These are phyloP conservation scores for Acanthisitta chloris DNA, from an alignment of 2,113 vertebrate species.

Conservation along the genomic window DNA sequence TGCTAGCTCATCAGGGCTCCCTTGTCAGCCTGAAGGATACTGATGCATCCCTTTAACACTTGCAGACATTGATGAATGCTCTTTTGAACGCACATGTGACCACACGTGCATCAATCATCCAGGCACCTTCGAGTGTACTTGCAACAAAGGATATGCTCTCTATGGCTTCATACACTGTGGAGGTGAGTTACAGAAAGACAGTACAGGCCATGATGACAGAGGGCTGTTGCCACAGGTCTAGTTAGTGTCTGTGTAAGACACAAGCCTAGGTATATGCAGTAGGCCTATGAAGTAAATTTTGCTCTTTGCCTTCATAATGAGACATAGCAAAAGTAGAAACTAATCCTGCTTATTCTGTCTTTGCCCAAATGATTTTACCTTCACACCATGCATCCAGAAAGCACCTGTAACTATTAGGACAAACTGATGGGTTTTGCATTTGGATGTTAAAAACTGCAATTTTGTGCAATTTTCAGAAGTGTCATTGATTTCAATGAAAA, in stretches of 20 bases:
- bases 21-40: background rate
- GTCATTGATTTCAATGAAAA: background rate
- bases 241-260: background rate
- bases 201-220: background rate
- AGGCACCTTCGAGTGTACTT: conserved; percentile 90
- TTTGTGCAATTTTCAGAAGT: background rate
- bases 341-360: background rate
- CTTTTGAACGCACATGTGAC: conserved; percentile 93
- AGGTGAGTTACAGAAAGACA: conserved; percentile 76
- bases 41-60: conserved; percentile 61
- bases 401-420: background rate
- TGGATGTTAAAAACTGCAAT: background rate
- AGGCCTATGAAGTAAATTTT: background rate
- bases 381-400: background rate
- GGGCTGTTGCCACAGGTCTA: background rate
- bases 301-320: background rate
- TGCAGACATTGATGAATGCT: conserved; percentile 97
- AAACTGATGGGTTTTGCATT: background rate
- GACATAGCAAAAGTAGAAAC: background rate
- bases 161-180: conserved; percentile 94
- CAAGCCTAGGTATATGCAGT: background rate
- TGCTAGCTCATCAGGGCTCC: background rate
- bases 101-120: conserved; percentile 93
- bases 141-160: conserved; percentile 90
- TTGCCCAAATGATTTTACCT: background rate